Percentiles rank a stretch among this genome's conserved stretches.
phyloP scores from a whole-genome alignment of 2,888 invertebrate genomes.

The Seira ritae region DNA sequence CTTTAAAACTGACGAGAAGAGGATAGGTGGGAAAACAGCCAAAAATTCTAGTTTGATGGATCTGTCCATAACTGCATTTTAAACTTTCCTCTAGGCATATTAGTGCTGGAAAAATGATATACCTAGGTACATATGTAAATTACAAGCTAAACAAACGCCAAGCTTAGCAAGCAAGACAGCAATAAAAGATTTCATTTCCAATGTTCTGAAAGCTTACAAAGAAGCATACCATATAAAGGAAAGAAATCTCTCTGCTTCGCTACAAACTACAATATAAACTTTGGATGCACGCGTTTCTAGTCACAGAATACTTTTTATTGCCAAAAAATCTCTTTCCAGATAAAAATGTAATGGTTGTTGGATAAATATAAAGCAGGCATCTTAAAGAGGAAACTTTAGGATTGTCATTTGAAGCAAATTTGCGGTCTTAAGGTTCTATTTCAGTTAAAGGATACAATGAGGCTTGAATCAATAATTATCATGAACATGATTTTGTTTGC shows the following conservation, averaged over 20 bases:
- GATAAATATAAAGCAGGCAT: conserved; percentile 17
- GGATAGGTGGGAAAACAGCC: conserved; percentile 25
- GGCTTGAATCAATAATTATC: background rate
- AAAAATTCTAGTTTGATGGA: conserved; percentile 21
- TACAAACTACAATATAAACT: background rate
- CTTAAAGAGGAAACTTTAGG: background rate
- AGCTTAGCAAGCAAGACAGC: too few species aligned
- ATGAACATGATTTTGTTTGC: background rate
- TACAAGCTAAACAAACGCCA: too few species aligned
- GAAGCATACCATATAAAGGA: too few species aligned
- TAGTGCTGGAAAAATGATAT: too few species aligned
- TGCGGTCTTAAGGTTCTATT: too few species aligned
- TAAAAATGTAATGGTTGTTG: background rate
- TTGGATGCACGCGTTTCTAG: conserved; percentile 50
- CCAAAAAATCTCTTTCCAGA: conserved; percentile 26
- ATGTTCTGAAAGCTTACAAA: too few species aligned
- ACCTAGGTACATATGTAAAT: background rate
- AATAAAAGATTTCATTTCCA: background rate
- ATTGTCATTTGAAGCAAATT: too few species aligned
- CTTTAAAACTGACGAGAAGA: background rate
- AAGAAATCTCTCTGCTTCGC: background rate
- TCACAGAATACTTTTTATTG: conserved; percentile 45
- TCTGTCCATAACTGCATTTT: conserved; percentile 12
- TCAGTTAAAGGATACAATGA: background rate
- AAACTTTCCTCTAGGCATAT: too few species aligned